Evolutionary conservation across 2,113 vertebrate species (phyloP).

Genomic region (Anarhynchus alexandrinus): DNA sequence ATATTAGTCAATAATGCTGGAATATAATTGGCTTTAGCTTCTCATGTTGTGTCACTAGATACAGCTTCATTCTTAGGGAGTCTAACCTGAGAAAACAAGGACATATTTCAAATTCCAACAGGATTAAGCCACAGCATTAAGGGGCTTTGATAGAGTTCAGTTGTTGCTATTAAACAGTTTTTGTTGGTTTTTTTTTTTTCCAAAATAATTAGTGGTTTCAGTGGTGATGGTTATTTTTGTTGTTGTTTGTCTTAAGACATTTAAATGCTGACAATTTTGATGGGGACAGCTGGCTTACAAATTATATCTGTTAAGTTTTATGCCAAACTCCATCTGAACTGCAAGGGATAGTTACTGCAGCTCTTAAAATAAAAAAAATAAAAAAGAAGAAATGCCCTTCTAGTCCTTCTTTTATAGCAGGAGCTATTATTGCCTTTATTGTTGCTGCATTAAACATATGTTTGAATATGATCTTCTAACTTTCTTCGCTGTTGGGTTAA

Average conservation of each 20-base stretch:
- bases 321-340: not conserved
- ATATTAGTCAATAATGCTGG: slow-evolving; percentile 22
- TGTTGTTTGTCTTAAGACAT: not conserved
- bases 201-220: slow-evolving; percentile 8
- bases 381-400: slow-evolving; percentile 4
- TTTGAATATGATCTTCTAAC: slow-evolving; percentile 47
- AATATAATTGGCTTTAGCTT: slow-evolving; percentile 58
- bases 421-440: slow-evolving; percentile 44
- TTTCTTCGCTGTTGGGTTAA: slow-evolving; percentile 35
- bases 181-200: not conserved
- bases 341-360: not conserved
- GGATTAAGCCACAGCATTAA: slow-evolving; percentile 41
- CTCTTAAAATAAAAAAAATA: not conserved
- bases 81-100: slow-evolving; percentile 53
- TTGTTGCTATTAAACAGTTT: not conserved
- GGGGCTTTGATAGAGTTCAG: not conserved
- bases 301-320: not conserved
- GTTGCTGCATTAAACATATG: slow-evolving; percentile 52
- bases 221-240: not conserved
- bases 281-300: not conserved
- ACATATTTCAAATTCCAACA: slow-evolving; percentile 45
- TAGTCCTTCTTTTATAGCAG: slow-evolving; percentile 21
- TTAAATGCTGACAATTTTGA: not conserved
- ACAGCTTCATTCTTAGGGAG: slow-evolving; percentile 10
- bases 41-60: slow-evolving; percentile 26